phyloP scores from a whole-genome alignment of 2,113 vertebrate genomes.

The Cochlearius cochlearius region DNA sequence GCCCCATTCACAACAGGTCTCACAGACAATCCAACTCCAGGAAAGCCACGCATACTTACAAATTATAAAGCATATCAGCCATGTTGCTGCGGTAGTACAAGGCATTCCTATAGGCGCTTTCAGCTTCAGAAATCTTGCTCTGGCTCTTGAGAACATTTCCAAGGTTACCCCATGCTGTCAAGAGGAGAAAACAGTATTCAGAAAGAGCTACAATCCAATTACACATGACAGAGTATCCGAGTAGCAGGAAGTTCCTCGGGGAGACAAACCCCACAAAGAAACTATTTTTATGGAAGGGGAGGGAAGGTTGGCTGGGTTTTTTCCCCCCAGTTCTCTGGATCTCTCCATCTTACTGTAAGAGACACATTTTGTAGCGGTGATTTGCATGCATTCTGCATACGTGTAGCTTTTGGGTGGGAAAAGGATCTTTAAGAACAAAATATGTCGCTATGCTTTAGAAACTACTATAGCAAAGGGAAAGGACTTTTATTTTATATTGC shows the following conservation, averaged over 20 bases:
- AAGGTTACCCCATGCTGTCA: conserved; percentile 97
- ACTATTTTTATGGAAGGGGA: not conserved
- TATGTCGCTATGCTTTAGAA: not conserved
- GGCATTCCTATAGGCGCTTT: conserved; percentile 94
- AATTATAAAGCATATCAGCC: conserved; percentile 99
- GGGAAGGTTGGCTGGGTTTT: not conserved
- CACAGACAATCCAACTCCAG: conserved; percentile 19
- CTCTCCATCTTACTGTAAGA: conserved; percentile 21
- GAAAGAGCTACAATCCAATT: conserved; percentile 56
- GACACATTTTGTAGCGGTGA: not conserved
- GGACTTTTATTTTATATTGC: not conserved
- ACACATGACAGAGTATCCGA: conserved; percentile 41
- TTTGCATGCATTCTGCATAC: not conserved
- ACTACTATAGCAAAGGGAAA: not conserved
- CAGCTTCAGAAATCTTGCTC: conserved; percentile 93
- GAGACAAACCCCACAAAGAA: conserved; percentile 36
- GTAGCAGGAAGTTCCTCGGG: conserved; percentile 28
- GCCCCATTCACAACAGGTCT: conserved; percentile 15
- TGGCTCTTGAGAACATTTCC: conserved; percentile 99
- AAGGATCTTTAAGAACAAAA: not conserved
- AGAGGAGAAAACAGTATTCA: conserved; percentile 73
- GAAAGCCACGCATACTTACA: conserved; percentile 84
- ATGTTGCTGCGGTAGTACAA: conserved; percentile 98
- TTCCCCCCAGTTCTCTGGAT: not conserved
- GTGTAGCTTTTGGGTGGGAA: not conserved